Evolutionary conservation across 1,140 invertebrate genomes (phyloP).

Genomic region (Drosophila lacteicornis): DNA sequence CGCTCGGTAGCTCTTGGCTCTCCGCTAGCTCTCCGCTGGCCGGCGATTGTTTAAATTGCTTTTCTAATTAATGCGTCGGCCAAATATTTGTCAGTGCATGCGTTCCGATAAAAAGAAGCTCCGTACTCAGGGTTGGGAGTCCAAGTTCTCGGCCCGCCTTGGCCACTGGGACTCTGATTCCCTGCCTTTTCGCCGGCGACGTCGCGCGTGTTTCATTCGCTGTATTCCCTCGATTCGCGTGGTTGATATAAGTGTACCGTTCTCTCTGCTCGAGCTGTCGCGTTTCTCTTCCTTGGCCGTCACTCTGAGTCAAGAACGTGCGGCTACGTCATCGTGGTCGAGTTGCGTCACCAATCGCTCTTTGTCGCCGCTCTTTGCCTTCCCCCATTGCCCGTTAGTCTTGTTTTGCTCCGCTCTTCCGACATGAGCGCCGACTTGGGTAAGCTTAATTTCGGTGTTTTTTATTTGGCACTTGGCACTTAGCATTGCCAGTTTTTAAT

Average conservation of each 20-base stretch:
- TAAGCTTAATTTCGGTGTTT: slow-evolving; percentile 3
- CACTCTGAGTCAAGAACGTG: slow-evolving; percentile 20
- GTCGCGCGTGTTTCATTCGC: slow-evolving; percentile 20
- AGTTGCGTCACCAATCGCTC: slow-evolving; percentile 23
- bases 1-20: slow-evolving; percentile 13
- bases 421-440: slow-evolving; percentile 45
- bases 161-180: slow-evolving; percentile 1
- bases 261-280: slow-evolving; percentile 5
- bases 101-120: slow-evolving; percentile 49
- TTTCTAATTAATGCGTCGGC: slow-evolving; percentile 71
- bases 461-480: neutral
- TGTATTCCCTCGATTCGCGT: slow-evolving; percentile 9
- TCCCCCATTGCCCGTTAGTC: neutral
- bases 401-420: slow-evolving; percentile 33
- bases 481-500: slow-evolving; percentile 14
- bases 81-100: slow-evolving; percentile 53
- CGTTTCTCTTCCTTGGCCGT: slow-evolving; percentile 35
- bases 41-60: slow-evolving; percentile 64
- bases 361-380: slow-evolving; percentile 18
- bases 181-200: slow-evolving; percentile 9
- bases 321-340: slow-evolving; percentile 30
- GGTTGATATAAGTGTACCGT: neutral
- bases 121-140: slow-evolving; percentile 3
- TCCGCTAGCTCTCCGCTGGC: slow-evolving; percentile 6
- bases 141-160: slow-evolving; percentile 10